A percentile compares a stretch with the other conserved stretches of the same genome.
Conservation (phyloP, 2,113 vertebrate genomes). For the Synodontis membranacea region DNA sequence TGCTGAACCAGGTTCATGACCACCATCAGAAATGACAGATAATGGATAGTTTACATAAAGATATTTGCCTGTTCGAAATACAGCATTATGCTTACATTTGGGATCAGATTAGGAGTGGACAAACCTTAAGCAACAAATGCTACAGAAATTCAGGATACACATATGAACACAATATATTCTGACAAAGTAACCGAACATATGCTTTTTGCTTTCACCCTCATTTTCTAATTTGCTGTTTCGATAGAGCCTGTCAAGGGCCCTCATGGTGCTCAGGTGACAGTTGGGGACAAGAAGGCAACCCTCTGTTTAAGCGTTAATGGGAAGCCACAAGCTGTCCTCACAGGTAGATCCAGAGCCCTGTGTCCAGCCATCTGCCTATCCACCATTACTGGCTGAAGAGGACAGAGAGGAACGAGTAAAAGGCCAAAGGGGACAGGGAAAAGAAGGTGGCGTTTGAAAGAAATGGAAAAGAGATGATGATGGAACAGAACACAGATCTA, state of each 20-base stretch:
- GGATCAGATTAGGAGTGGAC: background rate
- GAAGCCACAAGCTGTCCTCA: slow-evolving; percentile 50
- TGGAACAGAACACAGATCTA: background rate
- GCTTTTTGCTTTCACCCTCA: background rate
- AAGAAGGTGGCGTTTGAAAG: background rate
- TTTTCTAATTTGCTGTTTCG: slow-evolving; percentile 37
- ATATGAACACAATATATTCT: background rate
- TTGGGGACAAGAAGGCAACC: slow-evolving; percentile 33
- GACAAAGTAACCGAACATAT: background rate
- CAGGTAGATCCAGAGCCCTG: slow-evolving; percentile 51
- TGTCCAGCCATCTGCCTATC: slow-evolving; percentile 50
- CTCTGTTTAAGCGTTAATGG: slow-evolving; percentile 53
- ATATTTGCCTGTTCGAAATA: background rate
- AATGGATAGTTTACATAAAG: background rate
- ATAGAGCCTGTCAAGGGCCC: slow-evolving; percentile 20
- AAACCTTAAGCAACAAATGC: background rate
- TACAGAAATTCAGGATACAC: background rate
- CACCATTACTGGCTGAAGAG: slow-evolving; percentile 27
- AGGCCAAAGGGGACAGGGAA: background rate
- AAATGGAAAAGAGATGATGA: background rate
- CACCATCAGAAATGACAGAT: background rate
- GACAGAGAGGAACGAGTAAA: background rate
- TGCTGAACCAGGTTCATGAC: background rate
- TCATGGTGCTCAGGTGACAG: slow-evolving; percentile 48
- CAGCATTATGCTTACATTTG: background rate